A percentile compares a stretch with the other conserved stretches of the same genome.
Conservation (phyloP, 2,113 vertebrate genomes). For the Gavialis gangeticus region DNA sequence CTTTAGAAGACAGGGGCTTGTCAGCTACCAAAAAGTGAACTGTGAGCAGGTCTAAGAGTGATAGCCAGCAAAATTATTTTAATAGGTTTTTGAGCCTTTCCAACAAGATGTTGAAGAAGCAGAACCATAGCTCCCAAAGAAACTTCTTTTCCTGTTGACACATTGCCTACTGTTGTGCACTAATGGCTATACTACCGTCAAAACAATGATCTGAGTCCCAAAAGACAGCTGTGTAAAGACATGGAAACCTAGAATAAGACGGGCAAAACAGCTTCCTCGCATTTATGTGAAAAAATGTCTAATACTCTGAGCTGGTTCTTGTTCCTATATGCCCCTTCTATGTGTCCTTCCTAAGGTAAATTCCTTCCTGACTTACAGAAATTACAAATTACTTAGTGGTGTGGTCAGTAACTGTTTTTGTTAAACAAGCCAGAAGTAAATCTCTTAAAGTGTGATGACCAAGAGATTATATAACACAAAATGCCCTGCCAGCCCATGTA, state of each 20-base stretch:
- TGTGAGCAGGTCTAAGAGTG: neutral
- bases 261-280: neutral
- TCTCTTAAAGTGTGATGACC: too few relatives aligned
- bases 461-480: too few relatives aligned
- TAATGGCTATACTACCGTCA: neutral
- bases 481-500: neutral
- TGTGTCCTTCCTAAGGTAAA: fast-evolving
- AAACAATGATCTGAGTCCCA: neutral
- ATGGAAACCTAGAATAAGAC: neutral
- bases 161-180: neutral
- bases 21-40: constrained; percentile 15
- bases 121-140: neutral
- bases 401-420: fast-evolving
- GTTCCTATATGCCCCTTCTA: neutral
- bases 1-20: constrained; percentile 25
- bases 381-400: neutral
- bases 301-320: neutral
- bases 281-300: neutral
- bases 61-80: constrained; percentile 25
- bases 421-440: neutral
- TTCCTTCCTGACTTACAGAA: neutral
- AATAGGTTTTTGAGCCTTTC: constrained; percentile 24
- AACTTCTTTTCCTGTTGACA: neutral
- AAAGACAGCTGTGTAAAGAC: neutral
- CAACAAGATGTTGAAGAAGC: neutral